phyloP scores from a whole-genome alignment of 2,888 invertebrate species.

The Cosmia trapezina region DNA sequence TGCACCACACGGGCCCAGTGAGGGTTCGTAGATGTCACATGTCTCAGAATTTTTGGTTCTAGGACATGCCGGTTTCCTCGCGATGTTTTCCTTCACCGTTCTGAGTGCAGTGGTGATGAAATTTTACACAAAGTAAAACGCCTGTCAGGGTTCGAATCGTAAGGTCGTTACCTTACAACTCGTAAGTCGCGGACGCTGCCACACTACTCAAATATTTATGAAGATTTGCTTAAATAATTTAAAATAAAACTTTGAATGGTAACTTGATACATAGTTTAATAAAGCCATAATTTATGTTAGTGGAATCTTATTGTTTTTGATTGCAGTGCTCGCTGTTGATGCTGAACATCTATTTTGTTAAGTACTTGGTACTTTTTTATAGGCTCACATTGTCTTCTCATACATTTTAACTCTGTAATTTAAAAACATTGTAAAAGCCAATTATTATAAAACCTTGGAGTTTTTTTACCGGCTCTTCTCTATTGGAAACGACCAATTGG shows the following conservation, averaged over 20 bases:
- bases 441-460: no score
- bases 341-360: background rate
- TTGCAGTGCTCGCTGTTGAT: background rate
- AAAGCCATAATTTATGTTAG: background rate
- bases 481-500: background rate
- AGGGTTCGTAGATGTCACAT: no score
- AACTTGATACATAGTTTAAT: background rate
- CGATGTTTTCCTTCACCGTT: no score
- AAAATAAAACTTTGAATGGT: conserved; percentile 11
- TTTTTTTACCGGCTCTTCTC: background rate
- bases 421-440: background rate
- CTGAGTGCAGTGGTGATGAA: no score
- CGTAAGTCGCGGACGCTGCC: no score
- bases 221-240: background rate
- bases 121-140: no score
- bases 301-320: background rate
- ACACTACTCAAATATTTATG: background rate
- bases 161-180: no score
- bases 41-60: no score
- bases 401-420: background rate
- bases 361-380: background rate
- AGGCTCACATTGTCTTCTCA: background rate
- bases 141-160: no score
- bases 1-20: no score
- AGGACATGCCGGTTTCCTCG: no score